Base-by-base conservation (phyloP, 2,888 invertebrate species). In the Thereva unica region DNA sequence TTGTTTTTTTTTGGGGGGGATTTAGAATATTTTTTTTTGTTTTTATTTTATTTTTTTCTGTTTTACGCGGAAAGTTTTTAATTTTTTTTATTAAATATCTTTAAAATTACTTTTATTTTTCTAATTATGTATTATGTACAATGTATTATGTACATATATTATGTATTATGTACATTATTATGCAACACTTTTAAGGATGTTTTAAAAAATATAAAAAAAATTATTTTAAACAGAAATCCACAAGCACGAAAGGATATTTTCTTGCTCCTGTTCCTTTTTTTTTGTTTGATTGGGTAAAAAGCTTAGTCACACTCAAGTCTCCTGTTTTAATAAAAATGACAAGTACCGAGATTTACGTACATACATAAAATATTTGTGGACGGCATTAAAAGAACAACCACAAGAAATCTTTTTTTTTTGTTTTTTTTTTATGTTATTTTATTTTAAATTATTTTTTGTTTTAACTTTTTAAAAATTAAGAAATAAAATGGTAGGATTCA, bases 301-400 rank as follows among this genome's bases (percentile, higher is more conserved):
- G 61, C 49, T 61, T 50, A 61, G 49, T 61, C 49, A 50, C 23
- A 40, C 50, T 40, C 50, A 40, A 23, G 23, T 23, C 23, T 23
- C 23, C 23, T 23, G 23, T 23, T 23, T 23, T 23, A 23, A 23
- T 23, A 23, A 23, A 23, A 61, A 50, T 42, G 61, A 61, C 49
- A 47, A 59, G 45, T 47, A 45, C 23, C 9, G 40, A 35, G 40
- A 41, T 61, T 10, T n/a, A 47, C 10, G n/a, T 10, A 47, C n/a
- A 47, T 9, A 5, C n/a, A 47, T 47, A 59, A 23, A 49, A 61
- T 55, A 44, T 50, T n/a, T 55, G 56, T 68, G 68, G 68, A 68
- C 68, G 68, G 68, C 59, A 63, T 66, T 35, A 55, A 66, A 55
- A 59, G 63, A 68, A 55, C 66, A 66, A 66, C 68, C 68, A 66